phyloP scores from a whole-genome alignment of 2,113 vertebrate genomes.

The Pollachius pollachius region DNA sequence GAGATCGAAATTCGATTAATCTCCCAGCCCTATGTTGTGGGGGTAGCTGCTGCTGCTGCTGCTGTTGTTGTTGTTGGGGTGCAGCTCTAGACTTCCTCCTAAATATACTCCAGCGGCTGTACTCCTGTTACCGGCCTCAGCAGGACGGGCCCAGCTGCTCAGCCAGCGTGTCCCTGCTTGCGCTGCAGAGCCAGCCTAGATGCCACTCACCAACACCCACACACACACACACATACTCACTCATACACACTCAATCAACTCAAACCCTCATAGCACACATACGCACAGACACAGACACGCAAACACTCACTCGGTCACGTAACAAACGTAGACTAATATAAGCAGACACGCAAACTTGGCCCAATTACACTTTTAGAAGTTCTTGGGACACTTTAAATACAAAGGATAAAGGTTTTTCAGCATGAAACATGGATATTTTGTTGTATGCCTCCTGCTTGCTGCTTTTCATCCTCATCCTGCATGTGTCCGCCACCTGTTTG shows the following conservation, averaged over 20 bases:
- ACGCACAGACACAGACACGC: not conserved
- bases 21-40: not conserved
- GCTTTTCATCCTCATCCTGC: not conserved
- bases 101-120: not conserved
- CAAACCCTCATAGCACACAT: not conserved
- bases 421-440: too few relatives aligned
- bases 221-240: slow-evolving; percentile 7
- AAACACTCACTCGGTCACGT: not conserved
- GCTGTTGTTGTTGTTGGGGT: not conserved
- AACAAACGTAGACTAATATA: not conserved
- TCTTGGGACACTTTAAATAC: not conserved
- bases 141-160: not conserved
- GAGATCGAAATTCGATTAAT: too few relatives aligned
- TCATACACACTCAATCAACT: slow-evolving; percentile 16
- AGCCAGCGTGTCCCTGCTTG: not conserved
- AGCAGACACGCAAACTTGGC: not conserved
- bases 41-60: not conserved
- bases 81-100: not conserved
- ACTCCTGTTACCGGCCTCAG: not conserved
- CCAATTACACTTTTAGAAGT: not conserved
- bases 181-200: not conserved
- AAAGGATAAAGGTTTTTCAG: too few relatives aligned
- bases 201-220: not conserved
- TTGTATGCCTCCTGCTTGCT: not conserved
- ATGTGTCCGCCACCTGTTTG: slow-evolving; percentile 27